These are phyloP conservation scores for Vulpes ferrilata DNA, from an alignment of 2,113 vertebrate genomes.

Conservation along the genomic window DNA sequence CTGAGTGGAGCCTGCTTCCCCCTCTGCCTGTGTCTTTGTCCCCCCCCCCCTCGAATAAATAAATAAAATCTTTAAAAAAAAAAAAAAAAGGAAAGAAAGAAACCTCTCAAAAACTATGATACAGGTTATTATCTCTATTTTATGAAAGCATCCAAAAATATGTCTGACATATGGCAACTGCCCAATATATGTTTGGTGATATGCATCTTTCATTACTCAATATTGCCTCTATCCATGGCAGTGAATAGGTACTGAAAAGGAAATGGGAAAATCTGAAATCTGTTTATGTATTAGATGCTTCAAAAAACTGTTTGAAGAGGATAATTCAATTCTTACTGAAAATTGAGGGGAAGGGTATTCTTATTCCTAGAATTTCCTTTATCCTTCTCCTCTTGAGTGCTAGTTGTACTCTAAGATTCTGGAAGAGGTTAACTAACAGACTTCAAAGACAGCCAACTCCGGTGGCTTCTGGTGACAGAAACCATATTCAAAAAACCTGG, in stretches of 20 bases:
- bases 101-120: slow-evolving; percentile 43
- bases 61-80: no score
- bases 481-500: slow-evolving; percentile 73
- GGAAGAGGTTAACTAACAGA: slow-evolving; percentile 68
- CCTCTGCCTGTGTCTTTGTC: no score
- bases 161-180: neutral
- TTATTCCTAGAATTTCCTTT: slow-evolving; percentile 54
- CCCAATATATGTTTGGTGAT: slow-evolving; percentile 15
- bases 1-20: no score
- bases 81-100: neutral
- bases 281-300: slow-evolving; percentile 37
- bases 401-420: slow-evolving; percentile 58
- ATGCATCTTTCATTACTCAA: slow-evolving; percentile 41
- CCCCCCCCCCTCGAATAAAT: no score
- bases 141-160: slow-evolving; percentile 56
- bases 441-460: slow-evolving; percentile 74
- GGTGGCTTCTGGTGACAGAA: slow-evolving; percentile 76
- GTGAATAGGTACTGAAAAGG: slow-evolving; percentile 32
- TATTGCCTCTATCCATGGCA: slow-evolving; percentile 42
- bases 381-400: slow-evolving; percentile 38
- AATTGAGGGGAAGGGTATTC: neutral
- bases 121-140: neutral
- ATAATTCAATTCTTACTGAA: slow-evolving; percentile 53
- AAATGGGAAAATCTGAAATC: slow-evolving; percentile 64
- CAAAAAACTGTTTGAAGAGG: neutral